Evolutionary conservation across 2,113 vertebrate species (phyloP).

Genomic region (Coptodon rendalli): DNA sequence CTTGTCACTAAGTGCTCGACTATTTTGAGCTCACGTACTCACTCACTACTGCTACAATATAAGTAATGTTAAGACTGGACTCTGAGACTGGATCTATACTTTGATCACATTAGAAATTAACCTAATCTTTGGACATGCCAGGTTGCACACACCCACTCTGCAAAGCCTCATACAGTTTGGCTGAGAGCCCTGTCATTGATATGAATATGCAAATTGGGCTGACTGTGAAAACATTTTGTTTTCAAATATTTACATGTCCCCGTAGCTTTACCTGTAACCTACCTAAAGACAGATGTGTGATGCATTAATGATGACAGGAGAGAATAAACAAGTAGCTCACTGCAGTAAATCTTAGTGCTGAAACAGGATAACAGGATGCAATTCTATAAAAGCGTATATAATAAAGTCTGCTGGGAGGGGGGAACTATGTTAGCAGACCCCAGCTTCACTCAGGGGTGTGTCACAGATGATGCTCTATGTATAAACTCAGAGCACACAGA

Average conservation of each 20-base stretch:
- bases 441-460: conserved; percentile 22
- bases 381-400: neutral
- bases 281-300: neutral
- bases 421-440: neutral
- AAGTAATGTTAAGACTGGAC: neutral
- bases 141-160: neutral
- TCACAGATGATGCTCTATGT: conserved; percentile 11
- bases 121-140: neutral
- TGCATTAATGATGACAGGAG: neutral
- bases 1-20: neutral
- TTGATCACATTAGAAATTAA: neutral
- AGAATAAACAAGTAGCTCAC: neutral
- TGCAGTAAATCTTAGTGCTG: neutral
- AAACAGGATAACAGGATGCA: neutral
- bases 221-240: neutral
- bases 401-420: neutral
- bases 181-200: neutral
- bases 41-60: neutral
- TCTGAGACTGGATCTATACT: neutral
- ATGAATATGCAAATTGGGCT: neutral
- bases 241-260: neutral
- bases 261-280: neutral
- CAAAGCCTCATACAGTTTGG: neutral
- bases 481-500: conserved; percentile 28
- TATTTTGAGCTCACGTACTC: neutral